phyloP scores from a whole-genome alignment of 2,888 invertebrate species.

The Leptopilina syphax region DNA sequence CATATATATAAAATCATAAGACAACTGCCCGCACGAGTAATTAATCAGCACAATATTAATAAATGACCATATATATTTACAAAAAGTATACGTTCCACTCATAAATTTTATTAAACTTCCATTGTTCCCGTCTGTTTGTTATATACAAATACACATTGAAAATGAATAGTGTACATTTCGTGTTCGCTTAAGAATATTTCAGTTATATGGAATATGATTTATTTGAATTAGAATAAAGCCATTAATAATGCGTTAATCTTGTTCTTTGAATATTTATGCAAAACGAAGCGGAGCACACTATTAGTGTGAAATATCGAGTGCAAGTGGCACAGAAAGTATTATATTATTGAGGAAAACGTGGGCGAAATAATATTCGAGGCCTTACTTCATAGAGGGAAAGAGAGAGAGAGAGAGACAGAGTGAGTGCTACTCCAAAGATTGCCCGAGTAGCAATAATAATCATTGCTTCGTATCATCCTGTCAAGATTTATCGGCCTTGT shows the following conservation, averaged over 20 bases:
- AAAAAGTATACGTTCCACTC: no score
- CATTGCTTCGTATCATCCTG: constrained; percentile 49
- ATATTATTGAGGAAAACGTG: constrained; percentile 22
- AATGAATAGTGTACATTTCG: no score
- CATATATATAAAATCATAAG: no score
- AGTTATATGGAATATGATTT: no score
- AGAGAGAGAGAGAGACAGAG: no score
- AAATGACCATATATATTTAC: no score
- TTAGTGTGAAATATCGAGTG: constrained; percentile 9
- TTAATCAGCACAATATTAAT: no score
- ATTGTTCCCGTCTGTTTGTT: no score
- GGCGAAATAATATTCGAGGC: constrained; percentile 5
- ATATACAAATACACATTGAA: no score
- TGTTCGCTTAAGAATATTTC: no score
- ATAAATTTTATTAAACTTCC: no score
- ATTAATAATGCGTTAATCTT: constrained; percentile 4
- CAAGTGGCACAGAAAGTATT: constrained; percentile 5
- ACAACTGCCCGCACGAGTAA: no score
- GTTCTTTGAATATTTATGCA: constrained; percentile 9
- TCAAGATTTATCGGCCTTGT: constrained; percentile 56
- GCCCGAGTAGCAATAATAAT: constrained; percentile 24
- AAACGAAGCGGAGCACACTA: neutral
- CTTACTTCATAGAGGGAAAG: neutral
- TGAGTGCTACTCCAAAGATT: constrained; percentile 28
- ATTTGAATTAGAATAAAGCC: neutral